Evolutionary conservation across 2,797 vertebrate species (phyloP), one percentile per base, ranked within the genome.

Genomic region (Orientallactaga sibirica): DNA sequence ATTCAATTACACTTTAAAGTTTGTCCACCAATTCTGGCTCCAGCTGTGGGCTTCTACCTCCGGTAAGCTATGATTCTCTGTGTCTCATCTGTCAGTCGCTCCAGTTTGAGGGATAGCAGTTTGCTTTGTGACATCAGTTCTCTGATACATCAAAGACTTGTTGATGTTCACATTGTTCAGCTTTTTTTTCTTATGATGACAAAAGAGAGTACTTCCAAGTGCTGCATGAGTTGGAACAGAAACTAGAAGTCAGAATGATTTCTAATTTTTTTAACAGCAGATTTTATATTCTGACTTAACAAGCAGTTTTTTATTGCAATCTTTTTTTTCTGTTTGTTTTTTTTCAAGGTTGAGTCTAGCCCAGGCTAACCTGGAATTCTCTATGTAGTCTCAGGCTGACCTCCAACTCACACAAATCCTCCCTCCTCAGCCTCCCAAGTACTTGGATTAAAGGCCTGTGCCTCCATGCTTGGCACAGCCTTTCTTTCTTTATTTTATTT

Each of bases 221-320:
- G 70, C 68, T 88, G 91, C 76, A 33, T 25, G 22, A 92, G n/a
- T 90, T 81, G 92, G 25, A 41, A 19, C 5, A 71, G 64, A 94
- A 80, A 85, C 27, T 91, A 27, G 16, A 93, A 89, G 20, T 90
- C 80, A 27, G 20, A 73, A 37, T 24, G 20, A 73, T 90, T 80
- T 93, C 24, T 93, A 8, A 16, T 3, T 58, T 58, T 58, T 58
- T 55, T 55, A 88, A 27, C 11, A 86, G 88, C 19, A 64, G 68
- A 85, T 2, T 94, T 91, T 91, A 67, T 68, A 84, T 71, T 94
- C 27, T 91, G 71, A 88, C 15, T 92, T 92, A 90, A 55, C 22
- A 92, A 73, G 78, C 24, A 73, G 37, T 43, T 95, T 94, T 9
- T 48, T 5, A 48, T 48, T 48, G 43, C 43, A 48, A 48, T 10